Percentiles rank a stretch among this genome's conserved stretches.
These are phyloP conservation scores for Lacerta bilineata DNA, from an alignment of 2,797 vertebrate genomes.

Conservation along the genomic window DNA sequence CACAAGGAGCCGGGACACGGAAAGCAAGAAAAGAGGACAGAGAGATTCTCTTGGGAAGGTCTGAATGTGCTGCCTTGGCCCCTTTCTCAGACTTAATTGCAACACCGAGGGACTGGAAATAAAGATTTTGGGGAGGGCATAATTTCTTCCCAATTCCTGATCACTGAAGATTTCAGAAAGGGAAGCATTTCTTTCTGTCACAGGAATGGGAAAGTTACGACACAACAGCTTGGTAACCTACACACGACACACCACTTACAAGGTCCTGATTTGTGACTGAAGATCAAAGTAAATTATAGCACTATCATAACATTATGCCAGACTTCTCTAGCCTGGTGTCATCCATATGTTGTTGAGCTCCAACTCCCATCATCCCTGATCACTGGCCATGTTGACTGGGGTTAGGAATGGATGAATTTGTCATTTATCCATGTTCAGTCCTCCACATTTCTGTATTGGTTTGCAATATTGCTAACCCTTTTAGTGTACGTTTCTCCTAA, in stretches of 20 bases:
- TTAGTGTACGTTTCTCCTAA: too few relatives aligned
- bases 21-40: constrained; percentile 58
- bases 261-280: neutral
- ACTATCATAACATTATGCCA: too few relatives aligned
- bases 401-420: too few relatives aligned
- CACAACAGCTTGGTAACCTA: neutral
- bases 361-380: too few relatives aligned
- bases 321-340: too few relatives aligned
- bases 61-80: constrained; percentile 46
- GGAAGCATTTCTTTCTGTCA: constrained; percentile 1
- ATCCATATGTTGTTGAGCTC: too few relatives aligned
- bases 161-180: constrained; percentile 48
- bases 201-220: constrained; percentile 15
- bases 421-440: too few relatives aligned
- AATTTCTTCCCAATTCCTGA: constrained; percentile 38
- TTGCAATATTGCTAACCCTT: too few relatives aligned
- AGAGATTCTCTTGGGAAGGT: constrained; percentile 29
- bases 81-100: constrained; percentile 51
- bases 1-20: constrained; percentile 42
- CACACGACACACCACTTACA: neutral
- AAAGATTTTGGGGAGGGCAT: neutral
- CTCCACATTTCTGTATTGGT: too few relatives aligned
- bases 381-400: too few relatives aligned
- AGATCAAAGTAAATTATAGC: neutral
- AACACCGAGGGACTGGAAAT: constrained; percentile 36